Conservation (phyloP, 2,888 invertebrate genomes). For the Aethes cnicana region DNA sequence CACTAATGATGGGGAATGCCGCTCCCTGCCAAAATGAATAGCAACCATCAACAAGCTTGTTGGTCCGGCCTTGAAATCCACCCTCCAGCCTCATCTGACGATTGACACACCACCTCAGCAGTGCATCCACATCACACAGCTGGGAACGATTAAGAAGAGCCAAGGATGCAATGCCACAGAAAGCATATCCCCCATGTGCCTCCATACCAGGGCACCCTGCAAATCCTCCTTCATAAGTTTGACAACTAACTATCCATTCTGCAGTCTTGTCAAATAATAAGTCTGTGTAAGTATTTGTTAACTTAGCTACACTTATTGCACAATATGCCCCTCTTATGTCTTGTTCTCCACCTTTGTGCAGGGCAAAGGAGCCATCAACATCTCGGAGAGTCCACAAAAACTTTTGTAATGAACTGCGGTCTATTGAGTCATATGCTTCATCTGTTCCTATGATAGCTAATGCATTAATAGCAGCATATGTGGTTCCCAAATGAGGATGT, state of each 20-base stretch:
- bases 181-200: constrained; percentile 99
- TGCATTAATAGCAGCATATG: constrained; percentile 98
- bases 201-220: constrained; percentile 94
- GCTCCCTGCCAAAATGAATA: constrained; percentile 99
- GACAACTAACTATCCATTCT: constrained; percentile 97
- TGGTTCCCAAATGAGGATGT: constrained; percentile 95
- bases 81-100: constrained; percentile 97
- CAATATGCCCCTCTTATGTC: constrained; percentile 99
- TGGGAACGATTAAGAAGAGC: constrained; percentile 89
- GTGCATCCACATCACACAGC: constrained; percentile 87
- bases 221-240: constrained; percentile 99
- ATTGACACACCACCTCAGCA: constrained; percentile 93
- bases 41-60: constrained; percentile 99
- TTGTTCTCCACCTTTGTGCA: constrained; percentile 96
- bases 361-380: constrained; percentile 93
- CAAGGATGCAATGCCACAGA: constrained; percentile 96
- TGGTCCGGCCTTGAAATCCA: constrained; percentile 98
- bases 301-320: constrained; percentile 93
- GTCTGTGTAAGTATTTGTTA: constrained; percentile 90
- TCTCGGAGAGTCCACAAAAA: constrained; percentile 91
- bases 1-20: constrained; percentile 92
- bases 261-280: constrained; percentile 92
- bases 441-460: constrained; percentile 94
- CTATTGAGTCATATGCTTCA: constrained; percentile 93
- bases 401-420: constrained; percentile 87